Base-by-base conservation (phyloP, 2,797 vertebrate genomes). In the Molossus alvarezi region DNA sequence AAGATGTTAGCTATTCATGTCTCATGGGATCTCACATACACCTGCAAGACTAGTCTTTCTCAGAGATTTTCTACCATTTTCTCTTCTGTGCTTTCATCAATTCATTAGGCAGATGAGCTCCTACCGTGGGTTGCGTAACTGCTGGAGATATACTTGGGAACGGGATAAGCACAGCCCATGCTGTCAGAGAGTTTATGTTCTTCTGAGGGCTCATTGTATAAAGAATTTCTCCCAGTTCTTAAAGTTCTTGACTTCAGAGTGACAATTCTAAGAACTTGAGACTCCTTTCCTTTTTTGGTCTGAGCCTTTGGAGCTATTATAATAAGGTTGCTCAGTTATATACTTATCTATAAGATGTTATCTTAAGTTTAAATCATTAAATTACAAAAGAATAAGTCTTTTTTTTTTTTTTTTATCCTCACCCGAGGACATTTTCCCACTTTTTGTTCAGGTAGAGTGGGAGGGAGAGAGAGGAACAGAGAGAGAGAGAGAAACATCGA, bases 161-260 rank as follows among this genome's bases (percentile, higher is more conserved):
- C 3, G 10, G 48, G 57, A 65, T 69, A 48, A 41, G 65, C 69
- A 90, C 11, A 53, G 29, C 33, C 41, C 33, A 6, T 73, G 81
- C 69, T 82, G 51, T 87, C 41, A 92, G 25, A 87, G 48, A 94
- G 3, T 53, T 95, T 41, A 57, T 17, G 20, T 94, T 77, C 79
- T 86, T 57, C 64, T 58, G 57, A 33, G n/a, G 27, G 27, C 41
- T 87, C 33, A n/a, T 3, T 62, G 4, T 81, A 27, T 69, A 75
- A 73, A 55, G 71, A 67, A 58, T 88, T 92, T 58, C 65, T 92
- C 20, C 23, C 71, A 69, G 1, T 90, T 94, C 29, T 83, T 82
- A 71, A 81, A 27, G 48, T 60, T 73, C 25, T 90, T 91, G 57
- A 88, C 72, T 87, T 86, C 41, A 85, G 93, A 92, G 73, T 84